Percentiles rank a stretch among this genome's conserved stretches.
Conservation (phyloP, 1,140 invertebrate species). For the Heliothis virescens region DNA sequence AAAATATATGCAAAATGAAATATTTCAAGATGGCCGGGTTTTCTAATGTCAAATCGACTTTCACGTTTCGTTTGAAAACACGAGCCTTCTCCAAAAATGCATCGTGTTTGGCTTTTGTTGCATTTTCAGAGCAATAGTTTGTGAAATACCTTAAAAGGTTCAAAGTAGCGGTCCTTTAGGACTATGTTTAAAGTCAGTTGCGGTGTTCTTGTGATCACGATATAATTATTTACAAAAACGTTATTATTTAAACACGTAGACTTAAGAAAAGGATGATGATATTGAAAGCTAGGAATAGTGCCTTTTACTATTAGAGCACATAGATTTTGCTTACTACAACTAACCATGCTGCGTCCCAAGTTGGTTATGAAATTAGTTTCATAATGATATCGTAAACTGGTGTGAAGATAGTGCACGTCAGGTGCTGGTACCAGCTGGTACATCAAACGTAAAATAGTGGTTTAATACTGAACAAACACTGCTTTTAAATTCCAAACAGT, state of each 20-base stretch:
- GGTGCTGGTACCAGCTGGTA: constrained; percentile 19
- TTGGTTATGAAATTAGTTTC: constrained; percentile 21
- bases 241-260: too few relatives aligned
- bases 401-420: constrained; percentile 3
- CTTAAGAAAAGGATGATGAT: too few relatives aligned
- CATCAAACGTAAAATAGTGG: neutral
- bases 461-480: neutral
- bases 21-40: constrained; percentile 9
- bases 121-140: constrained; percentile 9
- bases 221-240: too few relatives aligned
- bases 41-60: constrained; percentile 39
- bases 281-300: too few relatives aligned
- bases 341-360: neutral
- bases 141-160: neutral
- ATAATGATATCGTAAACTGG: constrained; percentile 20
- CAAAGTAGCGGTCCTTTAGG: neutral
- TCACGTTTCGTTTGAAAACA: constrained; percentile 14
- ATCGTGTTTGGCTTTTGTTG: constrained; percentile 13
- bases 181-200: too few relatives aligned
- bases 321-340: neutral
- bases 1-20: constrained; percentile 15
- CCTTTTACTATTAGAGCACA: too few relatives aligned
- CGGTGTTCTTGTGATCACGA: too few relatives aligned
- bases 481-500: neutral
- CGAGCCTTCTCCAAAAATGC: neutral